Conservation (phyloP, 2,888 invertebrate species). For the Augochlorella aurata region DNA sequence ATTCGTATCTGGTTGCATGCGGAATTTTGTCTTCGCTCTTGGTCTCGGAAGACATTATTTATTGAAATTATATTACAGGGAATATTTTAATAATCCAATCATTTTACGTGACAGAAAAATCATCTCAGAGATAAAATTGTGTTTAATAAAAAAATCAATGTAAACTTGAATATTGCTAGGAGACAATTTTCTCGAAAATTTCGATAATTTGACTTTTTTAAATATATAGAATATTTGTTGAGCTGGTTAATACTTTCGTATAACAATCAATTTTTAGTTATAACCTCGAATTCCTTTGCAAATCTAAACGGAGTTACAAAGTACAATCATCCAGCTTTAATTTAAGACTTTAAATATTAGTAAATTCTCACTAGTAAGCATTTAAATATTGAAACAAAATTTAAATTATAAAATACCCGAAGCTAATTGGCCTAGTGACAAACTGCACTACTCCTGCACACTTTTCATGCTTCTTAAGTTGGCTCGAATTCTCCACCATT, state of each 20-base stretch:
- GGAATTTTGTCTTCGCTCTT: background rate
- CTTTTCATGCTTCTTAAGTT: too few species aligned
- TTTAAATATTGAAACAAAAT: too few species aligned
- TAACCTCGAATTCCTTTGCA: too few species aligned
- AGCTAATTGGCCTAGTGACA: too few species aligned
- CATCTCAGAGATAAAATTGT: background rate
- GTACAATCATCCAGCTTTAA: too few species aligned
- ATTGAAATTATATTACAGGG: background rate
- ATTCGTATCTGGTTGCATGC: background rate
- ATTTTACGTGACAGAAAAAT: background rate
- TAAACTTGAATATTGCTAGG: slow-evolving; percentile 1
- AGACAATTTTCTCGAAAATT: background rate
- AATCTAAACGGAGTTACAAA: too few species aligned
- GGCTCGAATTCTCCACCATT: too few species aligned
- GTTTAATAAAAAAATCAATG: background rate
- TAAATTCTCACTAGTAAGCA: too few species aligned
- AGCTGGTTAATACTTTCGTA: background rate
- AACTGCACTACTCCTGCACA: too few species aligned
- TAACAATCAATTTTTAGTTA: background rate
- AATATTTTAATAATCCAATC: background rate
- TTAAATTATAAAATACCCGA: too few species aligned
- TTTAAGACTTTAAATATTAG: too few species aligned
- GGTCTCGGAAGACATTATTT: slow-evolving; percentile 18
- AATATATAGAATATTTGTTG: background rate
- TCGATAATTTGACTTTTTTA: background rate